Conservation (phyloP, 2,888 invertebrate genomes). For the Diarsia brunnea region DNA sequence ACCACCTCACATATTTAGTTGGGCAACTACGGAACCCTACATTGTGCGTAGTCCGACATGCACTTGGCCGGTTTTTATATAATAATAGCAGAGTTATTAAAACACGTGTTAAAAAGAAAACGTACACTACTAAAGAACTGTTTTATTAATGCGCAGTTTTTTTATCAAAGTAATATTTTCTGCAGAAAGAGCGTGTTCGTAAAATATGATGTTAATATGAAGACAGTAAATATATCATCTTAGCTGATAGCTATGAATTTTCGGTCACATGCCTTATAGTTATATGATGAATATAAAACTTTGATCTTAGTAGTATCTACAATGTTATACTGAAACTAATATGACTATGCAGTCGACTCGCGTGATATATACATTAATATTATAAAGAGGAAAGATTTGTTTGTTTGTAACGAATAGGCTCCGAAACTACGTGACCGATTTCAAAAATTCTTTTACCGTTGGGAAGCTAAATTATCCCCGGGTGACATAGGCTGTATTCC, state of each 20-base stretch:
- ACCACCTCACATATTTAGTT: no score
- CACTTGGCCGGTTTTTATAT: neutral
- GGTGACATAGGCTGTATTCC: no score
- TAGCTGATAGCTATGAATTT: slow-evolving; percentile 26
- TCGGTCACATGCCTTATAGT: neutral
- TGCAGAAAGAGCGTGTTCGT: neutral
- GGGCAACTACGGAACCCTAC: no score
- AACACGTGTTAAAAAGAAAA: neutral
- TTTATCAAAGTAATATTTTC: neutral
- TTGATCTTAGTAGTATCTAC: neutral
- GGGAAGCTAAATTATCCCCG: no score
- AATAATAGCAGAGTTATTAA: neutral
- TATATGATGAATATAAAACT: slow-evolving; percentile 7
- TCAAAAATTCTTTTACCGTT: no score
- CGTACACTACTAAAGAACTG: neutral
- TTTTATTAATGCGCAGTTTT: neutral
- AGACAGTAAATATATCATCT: slow-evolving; percentile 19
- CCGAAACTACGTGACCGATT: no score
- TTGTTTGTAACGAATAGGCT: no score
- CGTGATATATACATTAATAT: no score
- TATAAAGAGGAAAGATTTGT: no score
- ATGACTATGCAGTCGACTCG: no score
- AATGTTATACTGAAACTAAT: neutral
- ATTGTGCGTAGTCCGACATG: no score
- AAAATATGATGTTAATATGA: slow-evolving; percentile 26